Percentiles rank a stretch among this genome's conserved stretches.
phyloP scores from a whole-genome alignment of 2,113 vertebrate genomes.

The Sprattus sprattus region DNA sequence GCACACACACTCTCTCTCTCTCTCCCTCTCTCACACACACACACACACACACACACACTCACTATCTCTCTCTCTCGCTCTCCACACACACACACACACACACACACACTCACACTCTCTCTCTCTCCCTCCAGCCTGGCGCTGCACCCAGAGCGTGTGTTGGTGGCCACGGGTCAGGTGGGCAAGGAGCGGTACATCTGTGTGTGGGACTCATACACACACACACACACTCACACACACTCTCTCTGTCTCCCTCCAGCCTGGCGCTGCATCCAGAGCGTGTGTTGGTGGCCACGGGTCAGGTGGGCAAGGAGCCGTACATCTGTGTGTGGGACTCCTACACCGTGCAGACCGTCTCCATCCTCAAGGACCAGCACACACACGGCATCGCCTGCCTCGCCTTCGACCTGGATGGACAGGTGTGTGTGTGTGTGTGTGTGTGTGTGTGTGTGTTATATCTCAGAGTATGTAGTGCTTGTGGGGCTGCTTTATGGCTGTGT shows the following conservation, averaged over 20 bases:
- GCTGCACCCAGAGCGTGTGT: no score
- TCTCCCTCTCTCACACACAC: no score
- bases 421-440: conserved; percentile 50
- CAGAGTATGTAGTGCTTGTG: no score
- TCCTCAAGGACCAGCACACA: conserved; percentile 92
- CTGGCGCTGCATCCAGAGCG: conserved; percentile 94
- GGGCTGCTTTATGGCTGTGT: no score
- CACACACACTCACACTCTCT: no score
- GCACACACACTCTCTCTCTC: no score
- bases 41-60: no score
- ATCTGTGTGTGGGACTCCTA: conserved; percentile 98
- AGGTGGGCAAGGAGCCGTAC: conserved; percentile 97
- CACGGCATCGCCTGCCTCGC: conserved; percentile 95
- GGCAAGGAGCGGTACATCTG: no score
- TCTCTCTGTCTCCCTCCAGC: conserved; percentile 63
- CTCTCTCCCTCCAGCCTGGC: no score
- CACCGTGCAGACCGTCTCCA: conserved; percentile 90
- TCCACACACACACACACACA: no score
- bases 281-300: conserved; percentile 94
- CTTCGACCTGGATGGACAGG: conserved; percentile 96
- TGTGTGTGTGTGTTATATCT: conserved; percentile 18
- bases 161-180: no score
- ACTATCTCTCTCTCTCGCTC: no score
- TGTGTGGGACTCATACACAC: not conserved
- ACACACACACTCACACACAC: not conserved